These are phyloP conservation scores for Oncorhynchus tshawytscha DNA, from an alignment of 2,113 vertebrate species.

Conservation along the genomic window DNA sequence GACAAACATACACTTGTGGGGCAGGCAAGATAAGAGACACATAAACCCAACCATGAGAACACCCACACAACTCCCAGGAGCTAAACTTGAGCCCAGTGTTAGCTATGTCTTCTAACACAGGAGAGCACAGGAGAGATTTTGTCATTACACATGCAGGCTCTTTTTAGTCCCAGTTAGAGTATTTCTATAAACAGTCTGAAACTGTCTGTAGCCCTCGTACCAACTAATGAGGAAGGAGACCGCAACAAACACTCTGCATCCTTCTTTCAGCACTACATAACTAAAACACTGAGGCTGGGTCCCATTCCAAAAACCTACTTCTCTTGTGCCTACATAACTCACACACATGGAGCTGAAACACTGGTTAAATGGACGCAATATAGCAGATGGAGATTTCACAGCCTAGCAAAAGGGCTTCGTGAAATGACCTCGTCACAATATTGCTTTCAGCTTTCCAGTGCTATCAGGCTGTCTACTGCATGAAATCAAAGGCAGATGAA, in stretches of 20 bases:
- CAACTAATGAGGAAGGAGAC: slow-evolving; percentile 3
- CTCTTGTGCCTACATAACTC: neutral
- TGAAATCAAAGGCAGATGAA: too few species aligned
- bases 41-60: neutral
- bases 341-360: neutral
- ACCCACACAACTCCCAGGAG: slow-evolving; percentile 1
- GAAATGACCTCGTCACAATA: too few species aligned
- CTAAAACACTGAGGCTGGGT: neutral
- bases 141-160: slow-evolving; percentile 55
- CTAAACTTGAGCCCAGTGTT: slow-evolving; percentile 8
- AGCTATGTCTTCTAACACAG: slow-evolving; percentile 47
- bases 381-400: neutral
- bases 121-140: slow-evolving; percentile 50
- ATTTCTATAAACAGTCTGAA: neutral
- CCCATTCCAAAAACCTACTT: neutral
- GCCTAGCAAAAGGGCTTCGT: too few species aligned
- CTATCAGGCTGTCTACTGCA: too few species aligned
- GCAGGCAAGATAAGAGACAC: neutral
- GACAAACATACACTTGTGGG: too few species aligned
- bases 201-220: neutral
- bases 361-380: neutral
- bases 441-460: too few species aligned
- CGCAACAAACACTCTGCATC: neutral
- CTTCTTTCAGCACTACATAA: neutral
- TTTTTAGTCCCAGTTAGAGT: slow-evolving; percentile 22